Percentiles rank a stretch among this genome's conserved stretches.
Evolutionary conservation across 2,797 vertebrate species (phyloP).

Genomic region (Syndactyla subalaris): DNA sequence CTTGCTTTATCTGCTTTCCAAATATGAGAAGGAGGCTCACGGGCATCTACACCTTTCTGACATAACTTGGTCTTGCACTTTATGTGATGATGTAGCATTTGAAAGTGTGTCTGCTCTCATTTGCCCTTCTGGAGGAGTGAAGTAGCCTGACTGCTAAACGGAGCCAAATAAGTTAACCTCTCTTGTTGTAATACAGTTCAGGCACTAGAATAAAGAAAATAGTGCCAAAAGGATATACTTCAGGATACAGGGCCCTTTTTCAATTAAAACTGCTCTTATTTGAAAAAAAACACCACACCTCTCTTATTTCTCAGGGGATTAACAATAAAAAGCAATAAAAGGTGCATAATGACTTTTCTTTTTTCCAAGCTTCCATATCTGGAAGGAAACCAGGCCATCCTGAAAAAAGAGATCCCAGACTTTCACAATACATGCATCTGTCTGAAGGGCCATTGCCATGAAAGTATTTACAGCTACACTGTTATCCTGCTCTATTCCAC

Average conservation of each 20-base stretch:
- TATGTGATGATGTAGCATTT: not conserved
- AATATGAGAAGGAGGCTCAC: not conserved
- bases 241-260: not conserved
- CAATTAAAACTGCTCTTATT: not conserved
- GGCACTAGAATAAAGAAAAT: not conserved
- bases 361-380: conserved; percentile 10
- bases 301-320: not conserved
- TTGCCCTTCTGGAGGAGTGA: not conserved
- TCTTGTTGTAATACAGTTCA: not conserved
- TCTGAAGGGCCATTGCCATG: conserved; percentile 6
- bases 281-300: not conserved
- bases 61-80: not conserved
- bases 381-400: conserved; percentile 11
- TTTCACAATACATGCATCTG: not conserved
- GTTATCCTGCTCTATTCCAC: not conserved
- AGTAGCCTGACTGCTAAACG: not conserved
- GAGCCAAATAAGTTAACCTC: not conserved
- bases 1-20: not conserved
- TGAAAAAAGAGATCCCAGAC: conserved; percentile 21
- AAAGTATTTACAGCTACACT: conserved; percentile 25
- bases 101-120: not conserved
- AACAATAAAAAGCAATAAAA: conserved; percentile 42
- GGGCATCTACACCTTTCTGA: not conserved
- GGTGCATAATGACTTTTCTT: conserved; percentile 31
- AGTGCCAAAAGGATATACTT: not conserved